phyloP scores from a whole-genome alignment of 2,888 invertebrate species.

The Diloba caeruleocephala region DNA sequence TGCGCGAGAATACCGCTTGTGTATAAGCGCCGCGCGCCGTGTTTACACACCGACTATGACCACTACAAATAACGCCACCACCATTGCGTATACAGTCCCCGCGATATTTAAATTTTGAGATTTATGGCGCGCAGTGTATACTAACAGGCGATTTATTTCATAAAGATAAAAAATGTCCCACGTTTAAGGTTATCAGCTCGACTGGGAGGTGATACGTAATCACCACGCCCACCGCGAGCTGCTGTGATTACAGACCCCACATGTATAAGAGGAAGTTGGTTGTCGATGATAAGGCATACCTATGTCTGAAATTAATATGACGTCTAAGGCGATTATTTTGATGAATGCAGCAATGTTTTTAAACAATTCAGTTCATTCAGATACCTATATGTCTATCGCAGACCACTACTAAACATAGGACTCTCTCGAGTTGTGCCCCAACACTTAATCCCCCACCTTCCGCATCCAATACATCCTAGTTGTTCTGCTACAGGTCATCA shows the following conservation, averaged over 20 bases:
- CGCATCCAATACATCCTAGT: too few relatives aligned
- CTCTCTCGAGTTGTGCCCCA: too few relatives aligned
- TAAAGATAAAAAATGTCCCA: conserved; percentile 8
- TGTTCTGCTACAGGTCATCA: too few relatives aligned
- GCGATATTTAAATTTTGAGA: conserved; percentile 37
- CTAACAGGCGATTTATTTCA: conserved; percentile 11
- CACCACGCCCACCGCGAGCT: conserved; percentile 39
- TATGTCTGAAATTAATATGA: neutral
- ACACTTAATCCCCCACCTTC: too few relatives aligned
- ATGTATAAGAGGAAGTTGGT: conserved; percentile 23
- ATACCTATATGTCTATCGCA: too few relatives aligned
- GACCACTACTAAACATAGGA: too few relatives aligned
- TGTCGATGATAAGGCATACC: conserved; percentile 12
- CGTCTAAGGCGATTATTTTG: too few relatives aligned
- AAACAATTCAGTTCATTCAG: too few relatives aligned
- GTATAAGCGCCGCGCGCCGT: conserved; percentile 56
- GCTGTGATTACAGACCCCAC: conserved; percentile 27
- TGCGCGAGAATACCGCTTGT: conserved; percentile 68
- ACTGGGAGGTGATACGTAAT: conserved; percentile 39
- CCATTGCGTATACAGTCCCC: conserved; percentile 51
- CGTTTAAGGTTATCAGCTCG: conserved; percentile 43
- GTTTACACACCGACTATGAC: conserved; percentile 55
- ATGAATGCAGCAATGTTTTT: too few relatives aligned
- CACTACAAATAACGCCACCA: conserved; percentile 47
- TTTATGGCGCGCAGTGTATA: conserved; percentile 47